Base-by-base conservation (phyloP, 2,113 vertebrate species). In the Thunnus maccoyii region DNA sequence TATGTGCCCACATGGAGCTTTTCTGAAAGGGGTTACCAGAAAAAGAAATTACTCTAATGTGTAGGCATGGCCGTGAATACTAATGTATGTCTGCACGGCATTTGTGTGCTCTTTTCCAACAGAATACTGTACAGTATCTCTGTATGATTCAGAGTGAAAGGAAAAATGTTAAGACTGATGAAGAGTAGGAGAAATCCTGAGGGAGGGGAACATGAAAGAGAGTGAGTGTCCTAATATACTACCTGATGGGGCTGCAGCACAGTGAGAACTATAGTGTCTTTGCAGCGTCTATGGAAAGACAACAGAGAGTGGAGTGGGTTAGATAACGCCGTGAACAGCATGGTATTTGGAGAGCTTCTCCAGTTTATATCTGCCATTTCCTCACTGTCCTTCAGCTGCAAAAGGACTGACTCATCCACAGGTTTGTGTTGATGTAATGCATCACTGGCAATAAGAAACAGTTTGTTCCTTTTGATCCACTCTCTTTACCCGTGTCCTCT, bases 191-290 rank as follows among this genome's bases (percentile, higher is more conserved):
- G 68, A 74, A 83, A 77, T 84, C 73, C 80, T 20, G 14, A 78
- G 72, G 55, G 65, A 80, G 73, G 76, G 54, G 5, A 54, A 76
- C 62, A 90, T 66, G 88, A 80, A 86, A 88, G 83, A 65, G 73
- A 81, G 71, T 9, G 54, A 72, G 68, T 46, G 66, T 72, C 63
- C 76, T 80, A 78, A 84, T 90, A 64, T 82, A 95, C 96, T 94
- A 98, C 97, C 97, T 99, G 97, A 93, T 99, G 96, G 84, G 97
- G 96, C 92, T 99, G 97, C 89, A 98, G 96, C 93, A 99, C 97
- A 63, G 97, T 98, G 94, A 99, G 96, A 95, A 97, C 90, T 90
- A 99, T 95, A 82, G 96, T 97, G 86, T 99, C 97, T 94, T 97
- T 96, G 94, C 97, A 96, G 85, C 92, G 96, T 96, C 98, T 99